These are phyloP conservation scores for Flexamia atlantica DNA, from an alignment of 2,888 invertebrate genomes.

Conservation along the genomic window DNA sequence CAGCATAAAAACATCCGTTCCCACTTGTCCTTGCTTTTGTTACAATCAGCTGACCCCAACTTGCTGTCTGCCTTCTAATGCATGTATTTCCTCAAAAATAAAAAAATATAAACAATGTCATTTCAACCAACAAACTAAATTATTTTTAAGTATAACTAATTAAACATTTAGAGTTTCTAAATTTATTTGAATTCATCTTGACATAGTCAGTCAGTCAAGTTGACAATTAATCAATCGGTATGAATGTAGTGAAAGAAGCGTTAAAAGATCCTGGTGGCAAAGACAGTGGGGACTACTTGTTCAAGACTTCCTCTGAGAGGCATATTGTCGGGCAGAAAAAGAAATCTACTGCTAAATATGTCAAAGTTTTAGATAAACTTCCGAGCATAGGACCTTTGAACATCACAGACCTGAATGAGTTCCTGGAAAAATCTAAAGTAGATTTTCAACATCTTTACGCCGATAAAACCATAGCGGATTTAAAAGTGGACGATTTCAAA, in stretches of 20 bases:
- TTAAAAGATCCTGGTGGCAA: background rate
- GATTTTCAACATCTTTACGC: constrained; percentile 50
- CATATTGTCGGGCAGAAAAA: background rate
- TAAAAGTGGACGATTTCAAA: constrained; percentile 44
- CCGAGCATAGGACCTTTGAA: constrained; percentile 35
- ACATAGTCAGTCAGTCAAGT: background rate
- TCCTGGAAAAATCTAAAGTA: constrained; percentile 44
- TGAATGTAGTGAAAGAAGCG: constrained; percentile 16
- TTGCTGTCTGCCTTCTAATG: too few species aligned
- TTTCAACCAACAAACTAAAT: too few species aligned
- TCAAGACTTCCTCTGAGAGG: background rate
- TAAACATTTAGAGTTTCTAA: too few species aligned
- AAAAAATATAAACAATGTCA: too few species aligned
- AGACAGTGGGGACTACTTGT: constrained; percentile 23
- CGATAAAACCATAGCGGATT: constrained; percentile 40
- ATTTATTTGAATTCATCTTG: too few species aligned
- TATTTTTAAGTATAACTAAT: too few species aligned
- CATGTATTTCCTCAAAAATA: too few species aligned
- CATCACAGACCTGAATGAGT: constrained; percentile 31
- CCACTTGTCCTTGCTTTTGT: too few species aligned
- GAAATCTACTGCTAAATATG: background rate
- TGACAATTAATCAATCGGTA: background rate
- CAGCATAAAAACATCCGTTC: too few species aligned
- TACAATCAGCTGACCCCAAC: too few species aligned
- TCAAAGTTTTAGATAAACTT: constrained; percentile 22